Evolutionary conservation across 2,113 vertebrate genomes (phyloP), one percentile per base, ranked within the genome.

Genomic region (Datnioides undecimradiatus): DNA sequence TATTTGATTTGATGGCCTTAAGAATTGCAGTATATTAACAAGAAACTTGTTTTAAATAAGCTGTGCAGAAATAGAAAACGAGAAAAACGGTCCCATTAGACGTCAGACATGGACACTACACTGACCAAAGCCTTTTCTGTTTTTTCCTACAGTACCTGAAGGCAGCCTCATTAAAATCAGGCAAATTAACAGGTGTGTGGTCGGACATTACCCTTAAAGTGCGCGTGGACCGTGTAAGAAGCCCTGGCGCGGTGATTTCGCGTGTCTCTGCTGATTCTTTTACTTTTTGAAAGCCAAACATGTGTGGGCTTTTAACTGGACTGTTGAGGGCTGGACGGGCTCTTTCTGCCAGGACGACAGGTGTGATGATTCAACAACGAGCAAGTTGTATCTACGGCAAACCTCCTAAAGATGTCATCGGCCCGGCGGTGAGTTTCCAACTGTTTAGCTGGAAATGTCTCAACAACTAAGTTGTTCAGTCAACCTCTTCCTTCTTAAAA

Each of bases 391-490:
- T 84, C 45, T 1, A 21, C 0, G 9, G 31, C 8, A 90, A 87
- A 58, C 64, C 79, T 2, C 71, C 89, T 1, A 83, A 87, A 83
- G 6, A 82, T 21, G n/a, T 64, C 2, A 34, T 83, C 3, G 43
- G 84, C 0, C 8, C 4, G 0, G 2, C 1, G 38, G 88, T 92
- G 19, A 82, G 86, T 80, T 45, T n/a, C 9, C 3, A 0, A 9
- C 40, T 2, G 4, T 25, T 25, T 3, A 25, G 27, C 38, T 38
- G 40, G 25, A 21, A 4, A 10, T 40, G 8, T 71, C n/a, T 25
- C 17, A 2, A 0, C 9, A 17, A 17, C 48, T 38, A 11, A 34
- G 8, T 6, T 17, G 2, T 45, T 3, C 0, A n/a, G n/a, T 5
- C 23, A 3, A 16, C 0, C 2, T 8, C 1, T 21, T 8, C 5